Base-by-base conservation (phyloP, 1,140 invertebrate genomes). In the Pseudoatta argentina region DNA sequence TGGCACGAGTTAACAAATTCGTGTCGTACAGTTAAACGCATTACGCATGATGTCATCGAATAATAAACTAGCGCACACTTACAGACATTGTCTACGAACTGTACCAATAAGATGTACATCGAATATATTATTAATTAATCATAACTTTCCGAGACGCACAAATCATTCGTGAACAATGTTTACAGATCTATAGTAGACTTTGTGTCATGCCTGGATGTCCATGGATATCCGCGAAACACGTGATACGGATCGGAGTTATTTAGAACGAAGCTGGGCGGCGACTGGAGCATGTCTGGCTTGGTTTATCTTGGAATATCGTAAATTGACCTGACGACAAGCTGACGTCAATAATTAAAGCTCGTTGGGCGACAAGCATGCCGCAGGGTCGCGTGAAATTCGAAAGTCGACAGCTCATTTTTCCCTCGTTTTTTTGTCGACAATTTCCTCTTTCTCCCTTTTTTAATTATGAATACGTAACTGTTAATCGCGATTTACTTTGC, bases 271-370 rank as follows among this genome's bases (percentile, higher is more conserved):
- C 77, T 85, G 86, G 53, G 59, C 67, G 72, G 59, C 85, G 85
- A 92, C 91, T 89, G 86, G 53, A 79, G 63, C 82, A 77, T 72
- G 87, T 90, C 88, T 86, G 86, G 44, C 55, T 34, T 44, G 48
- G 48, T 90, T 93, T 93, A 91, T 94, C 93, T 94, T 92, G 92
- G 93, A 94, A 94, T 94, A 94, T 93, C 86, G 90, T 93, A 87
- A 92, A 94, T 95, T 94, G 94, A 95, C 94, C 93, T 92, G 93
- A 91, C 93, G 93, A 94, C 94, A 93, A 81, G 87, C 86, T 95
- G 95, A 95, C 94, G 94, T 95, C 94, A 95, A 93, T 95, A 94
- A 95, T 95, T 95, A 95, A 92, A 94, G 87, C 92, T 94, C 92
- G 87, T 94, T 94, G 89, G 92, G 87, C 67, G 88, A 88, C 91